Base-by-base conservation (phyloP, 2,113 vertebrate species). In the Charina bottae region DNA sequence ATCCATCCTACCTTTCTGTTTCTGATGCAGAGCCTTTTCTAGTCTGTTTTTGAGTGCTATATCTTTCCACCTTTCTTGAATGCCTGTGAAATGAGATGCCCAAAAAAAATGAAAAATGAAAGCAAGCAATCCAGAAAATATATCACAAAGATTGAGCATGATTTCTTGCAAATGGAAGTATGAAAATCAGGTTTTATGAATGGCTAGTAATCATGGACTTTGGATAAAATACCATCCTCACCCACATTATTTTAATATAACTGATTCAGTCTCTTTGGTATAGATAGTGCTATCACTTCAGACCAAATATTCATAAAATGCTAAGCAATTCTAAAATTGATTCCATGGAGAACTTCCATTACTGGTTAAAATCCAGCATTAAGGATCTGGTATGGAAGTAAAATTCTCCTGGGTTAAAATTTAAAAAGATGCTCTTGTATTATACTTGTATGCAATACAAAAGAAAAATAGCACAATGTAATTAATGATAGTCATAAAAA, bases 1-100 rank as follows among this genome's bases (percentile, higher is more conserved):
- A 94, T 85, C 91, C 93, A 90, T 96, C 99, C 98, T 98, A 99
- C 99, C 98, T 98, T 98, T 99, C 98, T 90, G 97, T 96, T 95
- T 99, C 99, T 96, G 97, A 87, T 95, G 97, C 88, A 37, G 98
- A 97, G 97, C 95, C 96, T 98, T 99, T 99, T 97, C 97, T 98
- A 98, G 98, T 96, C 95, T 98, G 98, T 96, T 98, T 98, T 94
- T 97, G 97, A 98, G 97, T 98, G 98, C 98, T 98, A 96, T 98
- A 98, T 98, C 98, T 98, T 97, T 98, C 98, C 97, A 98, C 96
- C 97, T 98, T 99, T 97, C 98, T 98, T 97, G 98, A 97, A 96
- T 98, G 98, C 98, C 99, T 99, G 98, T 93, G 95, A 97, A 92
- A 97, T 97, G 97, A 98, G 96, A 97, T 95, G 98, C 96, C 15